Percentiles rank a stretch among this genome's conserved stretches.
Evolutionary conservation across 2,113 vertebrate species (phyloP).

Genomic region (Laticauda laticaudata): DNA sequence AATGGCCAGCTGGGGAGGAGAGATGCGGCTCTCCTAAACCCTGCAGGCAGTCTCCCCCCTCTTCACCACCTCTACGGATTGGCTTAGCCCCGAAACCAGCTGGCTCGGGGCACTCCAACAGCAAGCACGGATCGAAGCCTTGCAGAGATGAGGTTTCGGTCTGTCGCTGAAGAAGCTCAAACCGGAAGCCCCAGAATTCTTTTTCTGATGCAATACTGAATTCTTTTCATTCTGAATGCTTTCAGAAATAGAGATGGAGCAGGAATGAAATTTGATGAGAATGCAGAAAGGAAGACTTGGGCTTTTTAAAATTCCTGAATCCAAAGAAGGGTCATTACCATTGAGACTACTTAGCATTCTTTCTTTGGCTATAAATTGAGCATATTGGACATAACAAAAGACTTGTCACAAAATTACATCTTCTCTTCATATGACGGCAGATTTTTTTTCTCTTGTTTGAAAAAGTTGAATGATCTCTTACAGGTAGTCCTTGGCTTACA

Average conservation of each 20-base stretch:
- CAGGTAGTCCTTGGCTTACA: too few relatives aligned
- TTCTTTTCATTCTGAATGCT: neutral
- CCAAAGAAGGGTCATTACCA: conserved; percentile 1
- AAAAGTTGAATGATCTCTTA: neutral
- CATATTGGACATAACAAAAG: conserved; percentile 37
- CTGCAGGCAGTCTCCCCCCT: too few relatives aligned
- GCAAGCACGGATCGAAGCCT: too few relatives aligned
- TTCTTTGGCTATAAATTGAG: conserved; percentile 57
- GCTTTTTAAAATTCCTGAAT: neutral
- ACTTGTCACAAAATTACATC: conserved; percentile 40
- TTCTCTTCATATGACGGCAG: conserved; percentile 51
- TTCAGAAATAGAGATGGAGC: conserved; percentile 12
- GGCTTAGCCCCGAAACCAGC: too few relatives aligned
- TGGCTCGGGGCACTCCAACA: too few relatives aligned
- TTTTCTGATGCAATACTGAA: conserved; percentile 2
- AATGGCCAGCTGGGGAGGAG: too few relatives aligned
- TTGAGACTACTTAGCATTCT: conserved; percentile 41
- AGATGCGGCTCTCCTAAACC: too few relatives aligned
- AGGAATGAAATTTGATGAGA: neutral
- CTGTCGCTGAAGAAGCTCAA: too few relatives aligned
- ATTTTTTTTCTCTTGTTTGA: conserved; percentile 33
- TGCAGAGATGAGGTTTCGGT: too few relatives aligned
- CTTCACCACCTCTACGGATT: too few relatives aligned
- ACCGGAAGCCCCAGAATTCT: neutral
- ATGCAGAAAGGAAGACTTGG: neutral